Evolutionary conservation across 2,797 vertebrate species (phyloP).

Genomic region (Eulemur mongoz): DNA sequence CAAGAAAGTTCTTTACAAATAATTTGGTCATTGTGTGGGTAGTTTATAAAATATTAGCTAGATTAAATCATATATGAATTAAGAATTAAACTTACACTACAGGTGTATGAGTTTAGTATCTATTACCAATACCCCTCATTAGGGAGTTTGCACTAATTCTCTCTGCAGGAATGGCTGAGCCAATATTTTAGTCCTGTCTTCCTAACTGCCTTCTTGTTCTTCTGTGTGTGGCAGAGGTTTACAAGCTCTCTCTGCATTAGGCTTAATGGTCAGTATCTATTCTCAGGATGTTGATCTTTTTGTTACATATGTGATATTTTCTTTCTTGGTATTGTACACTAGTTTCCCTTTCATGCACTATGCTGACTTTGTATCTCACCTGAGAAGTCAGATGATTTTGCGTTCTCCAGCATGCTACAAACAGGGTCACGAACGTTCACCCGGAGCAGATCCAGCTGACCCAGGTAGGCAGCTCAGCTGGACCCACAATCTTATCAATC

Average conservation of each 20-base stretch:
- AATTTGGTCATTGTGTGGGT: conserved; percentile 21
- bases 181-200: not conserved
- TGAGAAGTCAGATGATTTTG: not conserved
- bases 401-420: not conserved
- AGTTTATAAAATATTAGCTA: conserved; percentile 40
- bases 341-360: not conserved
- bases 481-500: not conserved
- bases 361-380: not conserved
- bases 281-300: not conserved
- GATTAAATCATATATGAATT: conserved; percentile 19
- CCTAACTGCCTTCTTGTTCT: not conserved
- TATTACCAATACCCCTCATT: conserved; percentile 11
- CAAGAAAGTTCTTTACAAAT: not conserved
- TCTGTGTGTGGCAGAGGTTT: not conserved
- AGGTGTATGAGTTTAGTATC: conserved; percentile 21
- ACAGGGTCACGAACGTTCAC: not conserved
- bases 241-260: not conserved
- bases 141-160: conserved; percentile 7
- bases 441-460: not conserved
- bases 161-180: not conserved
- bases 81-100: conserved; percentile 24
- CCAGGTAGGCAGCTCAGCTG: not conserved
- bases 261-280: not conserved
- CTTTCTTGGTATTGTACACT: not conserved
- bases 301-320: not conserved